phyloP scores from a whole-genome alignment of 2,797 vertebrate genomes.

The Halcyon leucocephala region DNA sequence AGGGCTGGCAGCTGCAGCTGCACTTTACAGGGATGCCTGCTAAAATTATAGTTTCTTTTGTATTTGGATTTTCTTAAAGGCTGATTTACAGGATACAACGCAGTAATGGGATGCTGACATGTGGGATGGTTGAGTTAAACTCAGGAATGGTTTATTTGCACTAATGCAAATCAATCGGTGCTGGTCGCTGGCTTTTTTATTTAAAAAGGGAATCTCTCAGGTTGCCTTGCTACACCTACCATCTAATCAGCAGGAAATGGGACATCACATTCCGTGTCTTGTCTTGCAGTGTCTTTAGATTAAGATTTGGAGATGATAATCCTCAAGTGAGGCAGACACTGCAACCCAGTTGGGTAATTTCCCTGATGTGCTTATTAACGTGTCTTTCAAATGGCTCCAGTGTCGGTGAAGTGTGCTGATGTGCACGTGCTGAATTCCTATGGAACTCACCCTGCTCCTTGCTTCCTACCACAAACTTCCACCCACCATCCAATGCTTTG shows the following conservation, averaged over 20 bases:
- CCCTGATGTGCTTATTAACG: background rate
- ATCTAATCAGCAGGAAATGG: background rate
- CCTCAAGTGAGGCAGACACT: background rate
- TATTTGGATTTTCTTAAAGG: background rate
- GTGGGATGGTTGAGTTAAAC: background rate
- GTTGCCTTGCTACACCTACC: background rate
- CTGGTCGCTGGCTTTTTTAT: background rate
- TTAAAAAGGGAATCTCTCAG: background rate
- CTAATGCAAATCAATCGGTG: background rate
- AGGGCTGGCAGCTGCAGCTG: background rate
- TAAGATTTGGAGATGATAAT: background rate
- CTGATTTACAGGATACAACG: constrained; percentile 4
- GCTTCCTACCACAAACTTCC: background rate
- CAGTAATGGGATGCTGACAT: background rate
- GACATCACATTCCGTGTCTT: background rate
- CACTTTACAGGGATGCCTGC: background rate
- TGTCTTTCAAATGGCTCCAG: background rate
- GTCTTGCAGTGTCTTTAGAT: background rate
- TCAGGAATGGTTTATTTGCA: background rate
- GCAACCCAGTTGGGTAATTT: background rate
- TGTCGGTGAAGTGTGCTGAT: background rate
- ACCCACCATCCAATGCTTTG: background rate
- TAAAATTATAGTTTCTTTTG: background rate
- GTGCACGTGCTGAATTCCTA: background rate
- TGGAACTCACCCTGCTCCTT: background rate